These are phyloP conservation scores for Sebastes diaconus DNA, from an alignment of 2,797 vertebrate species.

Conservation along the genomic window DNA sequence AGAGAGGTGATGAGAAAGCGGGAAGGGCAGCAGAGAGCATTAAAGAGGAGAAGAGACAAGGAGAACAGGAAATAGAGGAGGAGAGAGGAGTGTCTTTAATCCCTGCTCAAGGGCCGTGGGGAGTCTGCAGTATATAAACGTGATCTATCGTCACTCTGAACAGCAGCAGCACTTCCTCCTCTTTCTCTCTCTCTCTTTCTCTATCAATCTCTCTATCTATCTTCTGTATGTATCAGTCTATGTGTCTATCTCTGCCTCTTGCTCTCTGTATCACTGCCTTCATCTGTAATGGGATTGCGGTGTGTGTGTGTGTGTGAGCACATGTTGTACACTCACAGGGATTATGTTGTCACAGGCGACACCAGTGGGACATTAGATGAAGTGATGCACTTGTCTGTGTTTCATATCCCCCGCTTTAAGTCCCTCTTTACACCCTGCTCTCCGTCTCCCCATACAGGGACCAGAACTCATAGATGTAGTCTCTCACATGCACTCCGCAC, in stretches of 20 bases:
- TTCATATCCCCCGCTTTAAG: slow-evolving; percentile 61
- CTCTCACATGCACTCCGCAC: slow-evolving; percentile 21
- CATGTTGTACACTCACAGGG: slow-evolving; percentile 48
- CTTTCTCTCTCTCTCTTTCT: slow-evolving; percentile 11
- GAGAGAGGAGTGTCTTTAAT: slow-evolving; percentile 49
- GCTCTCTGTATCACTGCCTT: slow-evolving; percentile 33
- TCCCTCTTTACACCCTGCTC: slow-evolving; percentile 51
- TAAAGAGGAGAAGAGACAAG: slow-evolving; percentile 34
- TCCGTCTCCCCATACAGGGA: slow-evolving; percentile 51
- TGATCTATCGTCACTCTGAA: slow-evolving; percentile 51
- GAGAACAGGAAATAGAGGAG: slow-evolving; percentile 37
- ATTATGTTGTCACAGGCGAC: slow-evolving; percentile 72
- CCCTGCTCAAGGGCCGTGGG: slow-evolving; percentile 40
- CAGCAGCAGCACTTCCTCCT: slow-evolving; percentile 25
- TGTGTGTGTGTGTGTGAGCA: slow-evolving; percentile 24
- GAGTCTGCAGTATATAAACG: slow-evolving; percentile 46
- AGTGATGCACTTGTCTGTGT: slow-evolving; percentile 70
- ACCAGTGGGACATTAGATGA: slow-evolving; percentile 69
- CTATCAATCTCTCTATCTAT: slow-evolving; percentile 23
- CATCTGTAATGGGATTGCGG: slow-evolving; percentile 54
- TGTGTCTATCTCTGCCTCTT: slow-evolving; percentile 22
- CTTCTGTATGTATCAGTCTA: slow-evolving; percentile 29
- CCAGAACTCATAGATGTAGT: slow-evolving; percentile 31
- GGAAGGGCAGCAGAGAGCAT: slow-evolving; percentile 41
- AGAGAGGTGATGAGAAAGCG: slow-evolving; percentile 59